Conservation (phyloP, 2,888 invertebrate genomes). For the Polydesmus complanatus region DNA sequence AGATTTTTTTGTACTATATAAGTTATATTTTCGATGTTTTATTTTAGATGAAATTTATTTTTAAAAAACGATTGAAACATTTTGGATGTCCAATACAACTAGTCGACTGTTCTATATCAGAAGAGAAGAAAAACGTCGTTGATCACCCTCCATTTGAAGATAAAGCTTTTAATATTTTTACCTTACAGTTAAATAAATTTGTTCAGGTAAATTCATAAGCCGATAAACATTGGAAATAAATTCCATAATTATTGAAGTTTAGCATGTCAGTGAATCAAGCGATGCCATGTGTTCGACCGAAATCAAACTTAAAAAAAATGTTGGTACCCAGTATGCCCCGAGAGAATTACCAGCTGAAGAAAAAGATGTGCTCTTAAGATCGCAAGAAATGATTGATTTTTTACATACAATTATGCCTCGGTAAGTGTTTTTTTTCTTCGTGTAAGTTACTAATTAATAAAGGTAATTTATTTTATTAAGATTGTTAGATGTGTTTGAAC, state of each 20-base stretch:
- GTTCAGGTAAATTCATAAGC: neutral
- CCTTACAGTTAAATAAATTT: neutral
- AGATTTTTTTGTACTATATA: neutral
- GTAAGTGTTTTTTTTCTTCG: too few relatives aligned
- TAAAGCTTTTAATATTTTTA: conserved; percentile 12
- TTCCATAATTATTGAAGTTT: neutral
- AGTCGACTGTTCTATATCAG: neutral
- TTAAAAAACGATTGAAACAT: conserved; percentile 9
- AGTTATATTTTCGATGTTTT: neutral
- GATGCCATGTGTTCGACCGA: neutral
- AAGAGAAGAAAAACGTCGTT: conserved; percentile 1
- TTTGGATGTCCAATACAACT: conserved; percentile 4
- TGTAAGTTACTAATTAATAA: neutral
- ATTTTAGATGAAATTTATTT: conserved; percentile 5
- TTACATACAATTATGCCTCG: too few relatives aligned
- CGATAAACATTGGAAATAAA: neutral
- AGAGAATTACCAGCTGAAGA: neutral
- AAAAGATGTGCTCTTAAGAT: neutral
- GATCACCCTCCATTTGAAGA: conserved; percentile 13
- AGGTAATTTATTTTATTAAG: neutral
- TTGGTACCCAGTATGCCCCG: neutral
- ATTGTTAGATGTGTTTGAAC: neutral
- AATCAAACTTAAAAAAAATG: neutral
- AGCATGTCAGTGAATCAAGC: neutral
- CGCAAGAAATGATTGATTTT: neutral